These are phyloP conservation scores for Thripadectes ignobilis DNA, from an alignment of 2,797 vertebrate genomes.

Conservation along the genomic window DNA sequence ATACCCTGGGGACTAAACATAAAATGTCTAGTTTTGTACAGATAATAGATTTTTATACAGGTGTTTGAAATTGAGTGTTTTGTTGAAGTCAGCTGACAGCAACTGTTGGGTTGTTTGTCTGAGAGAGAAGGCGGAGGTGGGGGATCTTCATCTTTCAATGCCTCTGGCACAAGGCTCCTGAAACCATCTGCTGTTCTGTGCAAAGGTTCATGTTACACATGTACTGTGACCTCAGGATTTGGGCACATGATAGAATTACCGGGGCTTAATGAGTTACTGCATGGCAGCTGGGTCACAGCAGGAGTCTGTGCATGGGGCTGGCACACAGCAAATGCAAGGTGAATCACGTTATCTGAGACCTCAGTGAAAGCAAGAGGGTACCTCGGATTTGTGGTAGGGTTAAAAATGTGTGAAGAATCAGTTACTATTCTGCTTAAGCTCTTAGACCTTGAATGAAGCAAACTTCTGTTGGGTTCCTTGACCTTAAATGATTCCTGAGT, in stretches of 20 bases:
- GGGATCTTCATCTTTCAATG: background rate
- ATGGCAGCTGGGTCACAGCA: background rate
- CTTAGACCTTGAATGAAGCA: slow-evolving; percentile 18
- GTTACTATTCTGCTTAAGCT: background rate
- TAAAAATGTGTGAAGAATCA: slow-evolving; percentile 55
- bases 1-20: background rate
- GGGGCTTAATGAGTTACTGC: background rate
- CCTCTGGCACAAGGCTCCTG: background rate
- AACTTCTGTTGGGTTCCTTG: background rate
- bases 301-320: background rate
- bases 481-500: slow-evolving; percentile 61
- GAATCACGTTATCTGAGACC: background rate
- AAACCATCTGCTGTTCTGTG: slow-evolving; percentile 33
- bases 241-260: background rate
- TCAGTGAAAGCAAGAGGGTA: background rate
- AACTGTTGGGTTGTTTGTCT: background rate
- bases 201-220: background rate
- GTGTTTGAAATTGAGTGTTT: background rate
- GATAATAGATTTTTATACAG: background rate
- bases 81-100: background rate
- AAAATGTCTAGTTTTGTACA: background rate
- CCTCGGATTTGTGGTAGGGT: background rate
- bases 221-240: background rate
- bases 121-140: background rate
- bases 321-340: background rate